Evolutionary conservation across 1,140 invertebrate genomes (phyloP), one percentile per base, ranked within the genome.

Genomic region (Ips nitidus): DNA sequence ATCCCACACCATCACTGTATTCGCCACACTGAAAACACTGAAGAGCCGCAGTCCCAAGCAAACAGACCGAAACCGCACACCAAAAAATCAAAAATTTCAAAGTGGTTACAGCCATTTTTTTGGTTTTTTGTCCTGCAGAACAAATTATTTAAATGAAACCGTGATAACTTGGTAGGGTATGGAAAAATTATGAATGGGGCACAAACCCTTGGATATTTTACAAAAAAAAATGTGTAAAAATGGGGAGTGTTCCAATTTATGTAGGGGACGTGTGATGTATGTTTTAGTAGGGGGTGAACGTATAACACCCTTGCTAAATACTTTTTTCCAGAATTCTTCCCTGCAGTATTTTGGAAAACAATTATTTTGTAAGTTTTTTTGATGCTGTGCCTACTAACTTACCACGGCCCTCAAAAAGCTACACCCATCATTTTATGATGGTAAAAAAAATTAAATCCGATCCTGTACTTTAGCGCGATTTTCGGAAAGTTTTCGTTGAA

Each of bases 1-100:
- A 91, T 47, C 90, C 90, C 3, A 91, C 89, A 5, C 90, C 90
- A 71, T 92, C 90, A 75, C 90, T 92, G 81, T 91, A 92, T 80
- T 90, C 86, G 42, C 90, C 90, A 73, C 90, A 91, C 79, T 89
- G 86, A 82, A 88, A 89, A 81, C 90, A 92, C 76, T 85, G 87
- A 73, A 92, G 83, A 6, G 70, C 84, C 82, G 64, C 66, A 2
- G 70, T 60, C 41, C 68, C 37, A 38, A 45, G 22, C 38, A 57
- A 70, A 67, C 55, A 38, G 37, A 22, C 56, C 66, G 41, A 57
- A 6, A 75, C 56, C 8, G 70, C 55, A 6, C 64, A 57, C 39
- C 57, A 72, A n/a, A 71, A 41, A 4, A 76, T n/a, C n/a, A 4
- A 22, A 36, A 22, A 50, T 64, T 73, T 53, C 7, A 62, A 3